phyloP scores from a whole-genome alignment of 2,888 invertebrate genomes.

The Torymus auratus region DNA sequence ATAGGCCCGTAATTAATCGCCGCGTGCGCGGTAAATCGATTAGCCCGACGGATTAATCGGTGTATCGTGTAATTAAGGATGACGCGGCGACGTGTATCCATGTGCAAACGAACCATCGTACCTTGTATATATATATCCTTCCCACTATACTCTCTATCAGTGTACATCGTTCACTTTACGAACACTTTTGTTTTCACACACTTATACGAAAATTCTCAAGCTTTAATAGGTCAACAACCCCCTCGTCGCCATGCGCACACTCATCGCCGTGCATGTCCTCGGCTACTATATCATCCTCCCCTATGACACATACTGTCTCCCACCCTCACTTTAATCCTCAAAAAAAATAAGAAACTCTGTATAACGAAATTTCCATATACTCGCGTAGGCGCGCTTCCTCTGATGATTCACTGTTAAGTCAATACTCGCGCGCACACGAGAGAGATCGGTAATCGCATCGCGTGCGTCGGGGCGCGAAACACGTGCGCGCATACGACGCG shows the following conservation, averaged over 20 bases:
- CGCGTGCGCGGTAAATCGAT: not conserved
- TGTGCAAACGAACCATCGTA: conserved; percentile 7
- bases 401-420: conserved; percentile 71
- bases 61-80: conserved; percentile 11
- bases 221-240: conserved; percentile 7
- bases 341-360: too few relatives aligned
- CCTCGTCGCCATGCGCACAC: not conserved
- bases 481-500: conserved; percentile 15
- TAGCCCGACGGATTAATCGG: not conserved
- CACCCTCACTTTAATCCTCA: too few relatives aligned
- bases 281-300: not conserved
- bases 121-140: not conserved
- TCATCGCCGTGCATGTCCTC: not conserved
- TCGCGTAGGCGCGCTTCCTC: too few relatives aligned
- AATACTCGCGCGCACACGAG: conserved; percentile 59
- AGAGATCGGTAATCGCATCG: conserved; percentile 41
- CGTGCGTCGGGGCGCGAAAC: not conserved
- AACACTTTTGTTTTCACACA: not conserved
- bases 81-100: not conserved
- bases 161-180: too few relatives aligned
- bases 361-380: too few relatives aligned
- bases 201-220: not conserved
- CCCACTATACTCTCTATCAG: too few relatives aligned
- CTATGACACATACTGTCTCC: not conserved
- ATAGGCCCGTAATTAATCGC: conserved; percentile 9